phyloP scores from a whole-genome alignment of 2,113 vertebrate genomes.

The Leiothrix lutea region DNA sequence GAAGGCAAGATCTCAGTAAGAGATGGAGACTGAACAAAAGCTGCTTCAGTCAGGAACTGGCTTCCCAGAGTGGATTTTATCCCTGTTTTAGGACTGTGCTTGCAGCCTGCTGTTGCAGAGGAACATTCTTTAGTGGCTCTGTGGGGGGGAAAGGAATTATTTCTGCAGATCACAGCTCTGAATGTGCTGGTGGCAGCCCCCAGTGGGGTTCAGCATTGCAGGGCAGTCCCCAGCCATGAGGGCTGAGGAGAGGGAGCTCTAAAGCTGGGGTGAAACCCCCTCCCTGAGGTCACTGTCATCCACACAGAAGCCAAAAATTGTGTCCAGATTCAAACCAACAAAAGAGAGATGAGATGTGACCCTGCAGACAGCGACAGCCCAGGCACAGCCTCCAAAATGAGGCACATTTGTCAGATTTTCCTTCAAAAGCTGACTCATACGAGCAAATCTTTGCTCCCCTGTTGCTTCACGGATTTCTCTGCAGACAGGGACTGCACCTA shows the following conservation, averaged over 20 bases:
- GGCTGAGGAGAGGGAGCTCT: background rate
- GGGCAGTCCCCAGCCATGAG: background rate
- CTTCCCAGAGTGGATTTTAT: background rate
- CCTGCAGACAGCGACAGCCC: background rate
- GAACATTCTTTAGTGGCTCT: background rate
- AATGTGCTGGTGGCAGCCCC: background rate
- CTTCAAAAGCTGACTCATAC: accelerated
- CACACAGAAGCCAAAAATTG: background rate
- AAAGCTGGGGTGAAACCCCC: background rate
- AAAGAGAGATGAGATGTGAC: background rate
- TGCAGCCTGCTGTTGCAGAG: background rate
- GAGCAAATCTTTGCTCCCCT: background rate
- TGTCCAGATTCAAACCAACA: background rate
- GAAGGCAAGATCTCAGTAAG: background rate
- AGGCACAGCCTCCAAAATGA: background rate
- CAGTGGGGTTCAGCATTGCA: accelerated
- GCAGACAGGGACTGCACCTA: background rate
- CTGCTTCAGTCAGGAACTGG: background rate
- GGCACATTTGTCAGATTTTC: background rate
- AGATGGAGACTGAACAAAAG: background rate
- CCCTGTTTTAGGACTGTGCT: background rate
- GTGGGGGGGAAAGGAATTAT: accelerated
- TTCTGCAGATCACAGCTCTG: background rate
- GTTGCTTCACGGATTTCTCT: background rate
- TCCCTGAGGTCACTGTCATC: background rate